phyloP scores from a whole-genome alignment of 1,140 invertebrate genomes.

The Sitodiplosis mosellana region DNA sequence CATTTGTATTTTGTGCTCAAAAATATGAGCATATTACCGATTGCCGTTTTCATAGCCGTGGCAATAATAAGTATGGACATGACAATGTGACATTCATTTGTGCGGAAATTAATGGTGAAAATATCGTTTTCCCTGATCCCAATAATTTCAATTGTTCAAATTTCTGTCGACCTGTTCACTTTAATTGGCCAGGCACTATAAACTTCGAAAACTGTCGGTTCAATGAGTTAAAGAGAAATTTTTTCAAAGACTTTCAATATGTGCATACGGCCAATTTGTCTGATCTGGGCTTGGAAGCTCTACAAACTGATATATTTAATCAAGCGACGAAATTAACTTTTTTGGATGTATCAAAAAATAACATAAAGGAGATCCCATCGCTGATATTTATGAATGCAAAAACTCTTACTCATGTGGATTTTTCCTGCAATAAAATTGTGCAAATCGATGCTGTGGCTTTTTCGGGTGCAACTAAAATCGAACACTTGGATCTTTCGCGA shows the following conservation, averaged over 20 bases:
- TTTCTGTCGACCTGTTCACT: too few relatives aligned
- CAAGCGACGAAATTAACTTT: not conserved
- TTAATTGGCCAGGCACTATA: too few relatives aligned
- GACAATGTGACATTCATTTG: not conserved
- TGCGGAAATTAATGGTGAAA: not conserved
- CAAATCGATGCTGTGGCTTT: not conserved
- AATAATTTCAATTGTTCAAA: too few relatives aligned
- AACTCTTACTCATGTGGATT: not conserved
- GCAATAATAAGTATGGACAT: not conserved
- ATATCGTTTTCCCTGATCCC: not conserved
- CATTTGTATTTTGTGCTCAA: too few relatives aligned
- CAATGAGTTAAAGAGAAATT: not conserved
- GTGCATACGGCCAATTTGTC: not conserved
- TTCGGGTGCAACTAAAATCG: not conserved
- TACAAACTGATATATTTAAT: not conserved
- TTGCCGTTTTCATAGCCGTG: not conserved
- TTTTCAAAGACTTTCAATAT: not conserved
- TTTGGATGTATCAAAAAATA: not conserved
- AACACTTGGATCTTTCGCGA: not conserved
- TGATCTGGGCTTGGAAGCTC: not conserved
- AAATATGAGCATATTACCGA: not conserved
- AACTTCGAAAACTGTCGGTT: not conserved
- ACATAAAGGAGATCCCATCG: not conserved
- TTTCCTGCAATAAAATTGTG: not conserved
- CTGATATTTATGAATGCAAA: not conserved